Conservation (phyloP, 1,140 invertebrate genomes). For the Frieseomelitta varia region DNA sequence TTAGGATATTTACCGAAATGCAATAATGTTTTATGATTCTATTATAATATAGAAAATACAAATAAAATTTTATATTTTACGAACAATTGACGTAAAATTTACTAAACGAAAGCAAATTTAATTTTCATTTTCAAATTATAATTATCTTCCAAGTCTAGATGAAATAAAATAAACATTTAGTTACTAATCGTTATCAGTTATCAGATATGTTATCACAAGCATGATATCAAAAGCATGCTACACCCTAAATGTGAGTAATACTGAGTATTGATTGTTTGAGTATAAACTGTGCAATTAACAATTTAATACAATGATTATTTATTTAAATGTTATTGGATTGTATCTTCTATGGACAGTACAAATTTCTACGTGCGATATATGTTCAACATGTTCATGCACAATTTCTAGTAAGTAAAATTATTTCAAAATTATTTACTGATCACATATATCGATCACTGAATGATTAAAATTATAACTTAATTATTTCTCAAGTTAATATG, state of each 20-base stretch:
- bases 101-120: neutral
- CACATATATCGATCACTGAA: neutral
- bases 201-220: conserved; percentile 70
- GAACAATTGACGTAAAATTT: conserved; percentile 8
- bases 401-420: conserved; percentile 39
- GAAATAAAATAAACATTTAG: conserved; percentile 18
- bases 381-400: conserved; percentile 55
- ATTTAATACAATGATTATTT: conserved; percentile 28
- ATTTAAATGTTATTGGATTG: conserved; percentile 26
- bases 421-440: conserved; percentile 3
- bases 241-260: conserved; percentile 22
- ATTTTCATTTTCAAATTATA: conserved; percentile 13
- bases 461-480: neutral
- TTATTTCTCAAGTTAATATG: conserved; percentile 7
- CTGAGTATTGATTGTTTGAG: neutral
- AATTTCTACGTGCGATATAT: conserved; percentile 55
- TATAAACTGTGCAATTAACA: neutral
- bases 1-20: neutral
- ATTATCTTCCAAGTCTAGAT: conserved; percentile 20
- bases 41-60: neutral
- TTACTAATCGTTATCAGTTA: conserved; percentile 49
- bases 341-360: conserved; percentile 35
- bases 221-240: conserved; percentile 11
- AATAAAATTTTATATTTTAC: conserved; percentile 1
- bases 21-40: conserved; percentile 11